phyloP scores from a whole-genome alignment of 1,140 invertebrate genomes.

The Drosophila ananassae region DNA sequence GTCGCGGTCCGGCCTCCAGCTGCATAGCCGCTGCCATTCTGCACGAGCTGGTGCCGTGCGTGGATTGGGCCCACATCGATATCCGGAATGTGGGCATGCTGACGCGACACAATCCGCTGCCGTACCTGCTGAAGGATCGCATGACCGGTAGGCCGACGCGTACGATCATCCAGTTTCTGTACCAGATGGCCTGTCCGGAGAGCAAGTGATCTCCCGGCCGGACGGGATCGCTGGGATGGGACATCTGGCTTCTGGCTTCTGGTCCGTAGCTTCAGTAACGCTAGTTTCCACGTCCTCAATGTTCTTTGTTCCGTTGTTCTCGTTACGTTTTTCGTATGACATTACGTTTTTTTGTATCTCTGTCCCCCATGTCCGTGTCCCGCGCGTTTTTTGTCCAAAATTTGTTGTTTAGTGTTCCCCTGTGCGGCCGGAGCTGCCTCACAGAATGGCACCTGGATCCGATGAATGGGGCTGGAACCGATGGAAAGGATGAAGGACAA shows the following conservation, averaged over 20 bases:
- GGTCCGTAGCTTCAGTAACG: background rate
- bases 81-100: constrained; percentile 88
- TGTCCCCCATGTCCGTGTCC: background rate
- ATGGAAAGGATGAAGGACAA: background rate
- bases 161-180: constrained; percentile 86
- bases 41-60: constrained; percentile 87
- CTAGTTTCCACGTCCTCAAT: background rate
- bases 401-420: constrained; percentile 22
- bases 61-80: constrained; percentile 89
- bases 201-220: constrained; percentile 36
- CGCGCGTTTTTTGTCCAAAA: constrained; percentile 5
- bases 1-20: constrained; percentile 85
- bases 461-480: background rate
- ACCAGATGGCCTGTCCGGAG: constrained; percentile 85
- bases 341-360: background rate
- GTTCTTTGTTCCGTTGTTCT: background rate
- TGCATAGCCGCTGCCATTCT: constrained; percentile 89
- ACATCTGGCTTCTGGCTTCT: background rate
- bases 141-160: constrained; percentile 87
- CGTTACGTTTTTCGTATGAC: background rate
- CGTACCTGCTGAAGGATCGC: constrained; percentile 86
- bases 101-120: constrained; percentile 85
- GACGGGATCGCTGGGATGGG: background rate
- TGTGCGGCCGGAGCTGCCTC: background rate
- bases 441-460: background rate